Percentiles rank a stretch among this genome's conserved stretches.
These are phyloP conservation scores for Gobio gobio DNA, from an alignment of 2,113 vertebrate genomes.

Conservation along the genomic window DNA sequence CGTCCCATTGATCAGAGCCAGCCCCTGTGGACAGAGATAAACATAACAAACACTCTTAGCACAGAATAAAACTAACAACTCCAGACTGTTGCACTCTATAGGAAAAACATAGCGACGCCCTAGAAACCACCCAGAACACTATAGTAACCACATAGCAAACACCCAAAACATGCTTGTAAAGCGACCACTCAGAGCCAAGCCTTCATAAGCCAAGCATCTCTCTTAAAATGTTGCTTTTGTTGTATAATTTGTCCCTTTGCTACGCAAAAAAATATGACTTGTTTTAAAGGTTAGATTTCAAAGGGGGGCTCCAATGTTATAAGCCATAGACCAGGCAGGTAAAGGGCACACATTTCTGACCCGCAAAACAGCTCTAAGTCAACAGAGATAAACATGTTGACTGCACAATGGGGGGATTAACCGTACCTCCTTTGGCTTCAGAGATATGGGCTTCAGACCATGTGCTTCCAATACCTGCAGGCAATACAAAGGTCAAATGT, in stretches of 20 bases:
- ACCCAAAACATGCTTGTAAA: too few relatives aligned
- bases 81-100: too few relatives aligned
- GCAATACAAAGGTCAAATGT: slow-evolving; percentile 58
- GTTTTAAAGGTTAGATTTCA: background rate
- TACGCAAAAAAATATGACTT: background rate
- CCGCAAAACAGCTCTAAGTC: slow-evolving; percentile 30
- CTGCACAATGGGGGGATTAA: slow-evolving; percentile 46
- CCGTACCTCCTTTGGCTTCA: slow-evolving; percentile 96
- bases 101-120: too few relatives aligned
- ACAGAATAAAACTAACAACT: background rate
- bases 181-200: too few relatives aligned
- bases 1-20: slow-evolving; percentile 96
- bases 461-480: slow-evolving; percentile 93
- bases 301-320: background rate
- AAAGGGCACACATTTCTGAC: slow-evolving; percentile 30
- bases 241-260: background rate
- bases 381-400: slow-evolving; percentile 42
- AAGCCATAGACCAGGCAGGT: background rate
- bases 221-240: background rate
- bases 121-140: too few relatives aligned
- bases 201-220: too few relatives aligned
- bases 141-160: background rate
- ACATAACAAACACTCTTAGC: background rate
- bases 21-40: slow-evolving; percentile 76
- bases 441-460: slow-evolving; percentile 88